Evolutionary conservation across 2,113 vertebrate genomes (phyloP).

Genomic region (Pongo abelii): DNA sequence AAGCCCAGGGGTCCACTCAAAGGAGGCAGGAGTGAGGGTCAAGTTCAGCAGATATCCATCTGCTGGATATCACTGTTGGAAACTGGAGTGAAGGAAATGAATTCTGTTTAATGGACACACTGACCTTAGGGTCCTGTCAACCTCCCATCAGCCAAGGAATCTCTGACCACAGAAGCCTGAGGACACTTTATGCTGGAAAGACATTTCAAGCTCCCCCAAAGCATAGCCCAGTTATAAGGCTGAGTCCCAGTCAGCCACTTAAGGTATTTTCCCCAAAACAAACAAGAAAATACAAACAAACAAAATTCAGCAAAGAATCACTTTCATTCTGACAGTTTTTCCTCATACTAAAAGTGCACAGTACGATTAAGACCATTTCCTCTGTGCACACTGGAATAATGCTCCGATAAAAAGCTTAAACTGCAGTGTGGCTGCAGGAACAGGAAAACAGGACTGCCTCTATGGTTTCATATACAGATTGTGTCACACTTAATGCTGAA

Average conservation of each 20-base stretch:
- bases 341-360: conserved; percentile 49
- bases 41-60: background rate
- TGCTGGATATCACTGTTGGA: background rate
- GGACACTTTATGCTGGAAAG: background rate
- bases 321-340: conserved; percentile 65
- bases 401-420: conserved; percentile 29
- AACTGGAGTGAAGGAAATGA: conserved; percentile 35
- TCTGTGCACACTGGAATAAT: conserved; percentile 5
- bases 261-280: conserved; percentile 60
- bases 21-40: conserved; percentile 43
- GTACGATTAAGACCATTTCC: conserved; percentile 53
- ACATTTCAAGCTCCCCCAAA: background rate
- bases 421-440: conserved; percentile 52
- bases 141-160: background rate
- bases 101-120: background rate
- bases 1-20: background rate
- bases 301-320: conserved; percentile 71
- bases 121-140: background rate
- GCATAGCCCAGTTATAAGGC: conserved; percentile 62
- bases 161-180: background rate
- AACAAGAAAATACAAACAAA: background rate
- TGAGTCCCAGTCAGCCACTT: conserved; percentile 52
- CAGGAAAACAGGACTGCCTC: conserved; percentile 50
- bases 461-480: conserved; percentile 73
- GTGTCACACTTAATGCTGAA: conserved; percentile 81